phyloP scores from a whole-genome alignment of 2,888 invertebrate genomes.

The Hyppa rectilinea region DNA sequence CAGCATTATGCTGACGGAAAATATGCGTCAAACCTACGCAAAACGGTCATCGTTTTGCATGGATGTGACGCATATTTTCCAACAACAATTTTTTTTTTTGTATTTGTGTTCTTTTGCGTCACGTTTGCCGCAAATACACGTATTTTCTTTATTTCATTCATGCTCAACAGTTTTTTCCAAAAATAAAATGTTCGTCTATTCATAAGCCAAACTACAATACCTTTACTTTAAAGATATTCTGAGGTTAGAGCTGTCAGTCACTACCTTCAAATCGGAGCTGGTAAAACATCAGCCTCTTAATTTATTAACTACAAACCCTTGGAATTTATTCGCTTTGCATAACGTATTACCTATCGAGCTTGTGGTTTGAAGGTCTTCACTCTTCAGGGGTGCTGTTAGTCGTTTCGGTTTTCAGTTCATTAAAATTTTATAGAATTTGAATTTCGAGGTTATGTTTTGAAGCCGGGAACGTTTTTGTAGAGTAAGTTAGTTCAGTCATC shows the following conservation, averaged over 20 bases:
- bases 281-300: conserved; percentile 19
- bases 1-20: no score
- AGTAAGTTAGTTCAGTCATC: no score
- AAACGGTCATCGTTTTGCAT: no score
- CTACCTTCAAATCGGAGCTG: conserved; percentile 22
- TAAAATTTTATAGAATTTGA: conserved; percentile 25
- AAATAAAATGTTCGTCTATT: no score
- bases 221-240: conserved; percentile 12
- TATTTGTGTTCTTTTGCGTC: no score
- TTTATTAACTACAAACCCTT: conserved; percentile 43
- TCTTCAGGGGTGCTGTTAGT: conserved; percentile 31
- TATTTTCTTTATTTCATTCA: no score
- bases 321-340: conserved; percentile 42
- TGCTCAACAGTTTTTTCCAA: no score
- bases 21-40: no score
- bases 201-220: no score
- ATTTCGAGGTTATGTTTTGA: conserved; percentile 8
- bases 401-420: conserved; percentile 34
- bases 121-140: no score
- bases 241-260: conserved; percentile 21
- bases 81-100: no score
- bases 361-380: conserved; percentile 37
- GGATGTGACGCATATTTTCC: no score
- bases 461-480: not conserved
- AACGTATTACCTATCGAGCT: conserved; percentile 37